These are phyloP conservation scores for Odontocerum albicorne DNA, from an alignment of 2,888 invertebrate genomes.

Conservation along the genomic window DNA sequence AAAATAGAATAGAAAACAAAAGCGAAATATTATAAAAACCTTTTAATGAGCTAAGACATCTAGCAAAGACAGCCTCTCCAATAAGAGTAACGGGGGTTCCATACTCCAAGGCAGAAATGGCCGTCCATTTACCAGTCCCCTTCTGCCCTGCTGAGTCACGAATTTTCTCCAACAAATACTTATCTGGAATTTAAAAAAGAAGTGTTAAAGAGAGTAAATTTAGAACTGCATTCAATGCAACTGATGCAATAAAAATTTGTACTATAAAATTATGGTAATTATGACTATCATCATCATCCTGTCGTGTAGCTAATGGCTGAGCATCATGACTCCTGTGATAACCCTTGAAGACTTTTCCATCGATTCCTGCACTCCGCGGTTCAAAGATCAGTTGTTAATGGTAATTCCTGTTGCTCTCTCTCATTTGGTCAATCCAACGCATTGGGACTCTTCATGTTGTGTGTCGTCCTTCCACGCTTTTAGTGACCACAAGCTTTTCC, in stretches of 20 bases:
- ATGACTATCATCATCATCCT: too few relatives aligned
- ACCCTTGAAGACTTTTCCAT: too few relatives aligned
- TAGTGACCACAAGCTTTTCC: too few relatives aligned
- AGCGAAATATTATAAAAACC: slow-evolving; percentile 46
- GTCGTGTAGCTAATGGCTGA: too few relatives aligned
- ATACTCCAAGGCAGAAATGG: slow-evolving; percentile 92
- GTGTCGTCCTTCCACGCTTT: too few relatives aligned
- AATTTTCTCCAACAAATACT: slow-evolving; percentile 86
- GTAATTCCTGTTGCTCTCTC: too few relatives aligned
- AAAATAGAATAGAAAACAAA: neutral
- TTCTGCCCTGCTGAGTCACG: slow-evolving; percentile 96
- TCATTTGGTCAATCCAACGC: too few relatives aligned
- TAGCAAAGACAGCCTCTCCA: slow-evolving; percentile 96
- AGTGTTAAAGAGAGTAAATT: neutral
- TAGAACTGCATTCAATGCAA: neutral
- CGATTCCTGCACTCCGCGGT: too few relatives aligned
- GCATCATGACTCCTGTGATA: too few relatives aligned
- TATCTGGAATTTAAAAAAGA: slow-evolving; percentile 47
- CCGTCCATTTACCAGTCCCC: slow-evolving; percentile 99
- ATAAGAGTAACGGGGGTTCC: slow-evolving; percentile 98
- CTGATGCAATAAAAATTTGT: neutral
- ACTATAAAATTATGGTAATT: too few relatives aligned
- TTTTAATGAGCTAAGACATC: slow-evolving; percentile 92
- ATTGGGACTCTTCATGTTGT: too few relatives aligned
- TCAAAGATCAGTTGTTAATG: too few relatives aligned